Percentiles rank a stretch among this genome's conserved stretches.
Conservation (phyloP, 2,113 vertebrate genomes). For the Morone saxatilis region DNA sequence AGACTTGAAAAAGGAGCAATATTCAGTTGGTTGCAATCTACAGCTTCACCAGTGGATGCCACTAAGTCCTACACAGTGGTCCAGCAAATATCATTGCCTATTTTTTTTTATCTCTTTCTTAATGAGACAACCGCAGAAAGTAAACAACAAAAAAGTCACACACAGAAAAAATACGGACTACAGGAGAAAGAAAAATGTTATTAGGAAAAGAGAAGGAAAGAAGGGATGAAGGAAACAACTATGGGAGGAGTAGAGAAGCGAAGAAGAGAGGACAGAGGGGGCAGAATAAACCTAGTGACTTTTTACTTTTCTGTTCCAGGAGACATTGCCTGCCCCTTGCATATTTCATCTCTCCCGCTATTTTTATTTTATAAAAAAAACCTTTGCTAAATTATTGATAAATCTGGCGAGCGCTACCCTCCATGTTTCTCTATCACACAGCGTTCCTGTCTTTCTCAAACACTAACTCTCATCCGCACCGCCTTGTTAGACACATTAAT, state of each 20-base stretch:
- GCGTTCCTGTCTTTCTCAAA: slow-evolving; percentile 28
- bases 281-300: slow-evolving; percentile 14
- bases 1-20: too few relatives aligned
- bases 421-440: slow-evolving; percentile 29
- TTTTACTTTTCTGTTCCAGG: slow-evolving; percentile 40
- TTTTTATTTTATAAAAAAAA: slow-evolving; percentile 52
- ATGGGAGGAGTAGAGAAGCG: neutral
- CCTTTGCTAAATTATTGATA: slow-evolving; percentile 57
- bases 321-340: slow-evolving; percentile 31
- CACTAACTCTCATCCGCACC: slow-evolving; percentile 11
- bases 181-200: neutral
- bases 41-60: too few relatives aligned
- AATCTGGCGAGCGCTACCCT: neutral
- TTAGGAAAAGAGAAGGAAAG: neutral
- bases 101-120: too few relatives aligned
- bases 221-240: neutral
- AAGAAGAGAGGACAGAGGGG: neutral
- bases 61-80: too few relatives aligned
- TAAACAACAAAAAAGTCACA: neutral
- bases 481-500: slow-evolving; percentile 1
- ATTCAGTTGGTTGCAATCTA: too few relatives aligned
- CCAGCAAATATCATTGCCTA: neutral
- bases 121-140: neutral
- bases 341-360: slow-evolving; percentile 64
- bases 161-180: too few relatives aligned